phyloP scores from a whole-genome alignment of 2,113 vertebrate genomes.

The Brachyhypopomus gauderio region DNA sequence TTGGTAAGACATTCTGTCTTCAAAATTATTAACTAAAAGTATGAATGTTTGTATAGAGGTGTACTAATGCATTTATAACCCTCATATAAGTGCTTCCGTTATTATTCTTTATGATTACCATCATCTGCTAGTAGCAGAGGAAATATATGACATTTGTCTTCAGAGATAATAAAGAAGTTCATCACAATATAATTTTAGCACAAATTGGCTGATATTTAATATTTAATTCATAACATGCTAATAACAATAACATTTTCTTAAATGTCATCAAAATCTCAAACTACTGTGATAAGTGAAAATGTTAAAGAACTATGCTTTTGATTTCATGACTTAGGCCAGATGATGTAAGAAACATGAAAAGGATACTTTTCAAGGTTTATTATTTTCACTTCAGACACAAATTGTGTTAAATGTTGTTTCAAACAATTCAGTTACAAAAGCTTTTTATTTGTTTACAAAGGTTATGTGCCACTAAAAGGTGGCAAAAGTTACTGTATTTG shows the following conservation, averaged over 20 bases:
- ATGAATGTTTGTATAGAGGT: too few relatives aligned
- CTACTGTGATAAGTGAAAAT: neutral
- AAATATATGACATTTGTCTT: neutral
- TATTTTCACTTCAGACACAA: constrained; percentile 62
- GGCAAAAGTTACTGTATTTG: constrained; percentile 48
- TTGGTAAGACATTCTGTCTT: too few relatives aligned
- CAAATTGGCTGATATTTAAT: neutral
- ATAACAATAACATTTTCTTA: neutral
- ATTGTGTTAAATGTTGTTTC: constrained; percentile 61
- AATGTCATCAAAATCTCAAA: neutral
- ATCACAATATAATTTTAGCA: constrained; percentile 1
- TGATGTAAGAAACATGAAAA: constrained; percentile 44
- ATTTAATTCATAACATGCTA: neutral
- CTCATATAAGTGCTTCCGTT: too few relatives aligned
- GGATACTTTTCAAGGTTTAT: constrained; percentile 43
- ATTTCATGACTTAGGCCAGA: neutral
- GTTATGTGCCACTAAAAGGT: constrained; percentile 58
- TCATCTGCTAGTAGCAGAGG: neutral
- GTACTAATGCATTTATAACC: too few relatives aligned
- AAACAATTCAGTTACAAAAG: constrained; percentile 65
- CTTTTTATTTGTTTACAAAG: constrained; percentile 65
- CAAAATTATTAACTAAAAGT: too few relatives aligned
- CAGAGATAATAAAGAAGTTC: neutral
- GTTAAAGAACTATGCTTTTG: neutral
- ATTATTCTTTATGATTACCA: neutral